Evolutionary conservation across 1,140 invertebrate species (phyloP), one percentile per base, ranked within the genome.

Genomic region (roundworm (Caenorhabditis elegans)): DNA sequence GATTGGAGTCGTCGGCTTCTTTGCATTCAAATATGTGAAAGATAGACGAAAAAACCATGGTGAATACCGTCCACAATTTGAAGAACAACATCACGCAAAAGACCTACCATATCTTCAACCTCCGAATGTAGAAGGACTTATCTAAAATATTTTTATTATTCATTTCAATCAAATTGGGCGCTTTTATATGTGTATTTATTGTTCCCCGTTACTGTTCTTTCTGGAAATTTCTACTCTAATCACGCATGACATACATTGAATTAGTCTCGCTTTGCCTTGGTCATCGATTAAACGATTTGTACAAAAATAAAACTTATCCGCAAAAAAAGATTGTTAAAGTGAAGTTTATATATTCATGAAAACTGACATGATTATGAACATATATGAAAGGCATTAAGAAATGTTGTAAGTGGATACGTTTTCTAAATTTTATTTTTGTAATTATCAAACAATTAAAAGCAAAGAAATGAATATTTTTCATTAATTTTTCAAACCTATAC

Each of bases 61-160:
- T 3, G 87, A 88, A 53, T 88, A 88, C 70, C 76, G 87, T 36
- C 87, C 87, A 19, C 87, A 88, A 79, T 84, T 84, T 19, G 87
- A 90, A 78, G 87, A 88, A 55, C 78, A 83, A 49, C 80, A 85
- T 46, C 88, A 88, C 46, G 87, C 89, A 3, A 88, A 89, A 79
- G 82, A 90, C 34, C 83, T 88, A 24, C 87, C 87, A 39, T 88
- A 87, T 70, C 83, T 88, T 31, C 79, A 82, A 34, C 87, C 87
- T 28, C 88, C 89, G 28, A 82, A 82, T 48, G 86, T 90, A 34
- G 88, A 88, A 79, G 87, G 87, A 79, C 83, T 84, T 5, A 84
- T 84, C 36, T 89, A n/a, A 90, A 39, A 8, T 70, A 3, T 22
- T 31, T 2, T 39, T 22, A 22, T 22, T 17, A 70, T 70, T 70